Evolutionary conservation across 2,888 invertebrate species (phyloP), one percentile per base, ranked within the genome.

Genomic region (Acronicta leporina): DNA sequence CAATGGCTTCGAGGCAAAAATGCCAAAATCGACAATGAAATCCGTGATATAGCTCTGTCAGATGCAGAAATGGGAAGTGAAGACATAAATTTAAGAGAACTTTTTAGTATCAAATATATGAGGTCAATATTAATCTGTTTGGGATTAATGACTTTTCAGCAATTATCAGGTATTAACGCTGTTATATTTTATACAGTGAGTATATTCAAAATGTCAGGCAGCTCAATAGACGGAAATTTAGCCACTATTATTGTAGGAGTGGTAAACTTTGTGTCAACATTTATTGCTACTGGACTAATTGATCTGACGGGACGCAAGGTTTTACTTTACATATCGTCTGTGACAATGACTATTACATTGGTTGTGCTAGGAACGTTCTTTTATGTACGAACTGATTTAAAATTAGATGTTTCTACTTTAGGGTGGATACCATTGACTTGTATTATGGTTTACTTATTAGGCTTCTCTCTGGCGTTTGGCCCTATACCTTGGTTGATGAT

Each of bases 91-190:
- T 77, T 96, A 53, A 84, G 94, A 57, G 97, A 98, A 82, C 92
- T 98, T 16, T 95, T 97, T 63, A 95, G 94, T 57, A 95, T 95
- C 42, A 96, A 96, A 73, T 96, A 98, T 80, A 89, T 97, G 72
- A 97, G 97, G 83, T 97, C 99, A 0, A 93, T 99, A 58, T 89
- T 96, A 16, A 97, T 99, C 72, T 97, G 97, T 3, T 89, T 99
- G 59, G 97, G 98, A 0, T 95, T 99, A 50, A 99, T 99, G 99
- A 96, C 98, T 68, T 98, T 99, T 92, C 99, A 99, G 90, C 99
- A 99, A 87, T 90, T 98, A 82, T 98, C 97, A 64, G 99, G 99
- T 20, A 99, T 99, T 75, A 99, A 99, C 89, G 99, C 98, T 7
- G 97, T 99, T 54, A 98, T 99, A 87, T 99, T 99, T 92, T 99